Evolutionary conservation across 1,140 invertebrate genomes (phyloP), one percentile per base, ranked within the genome.

Genomic region (Neuroterus valhalla): DNA sequence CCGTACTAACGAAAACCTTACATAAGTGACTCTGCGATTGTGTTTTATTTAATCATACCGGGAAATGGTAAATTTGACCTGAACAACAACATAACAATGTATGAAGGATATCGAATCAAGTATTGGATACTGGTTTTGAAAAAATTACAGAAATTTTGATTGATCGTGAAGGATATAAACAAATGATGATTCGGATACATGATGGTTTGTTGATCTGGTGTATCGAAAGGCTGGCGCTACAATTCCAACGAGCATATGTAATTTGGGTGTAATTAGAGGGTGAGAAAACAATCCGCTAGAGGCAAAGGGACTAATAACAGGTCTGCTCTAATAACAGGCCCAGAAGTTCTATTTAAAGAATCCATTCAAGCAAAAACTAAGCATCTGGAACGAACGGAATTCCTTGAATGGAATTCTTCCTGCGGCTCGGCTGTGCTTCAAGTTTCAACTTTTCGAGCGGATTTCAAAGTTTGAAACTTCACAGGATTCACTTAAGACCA

Each of bases 271-370:
- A 62, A 62, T 62, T 62, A 38, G 55, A 15, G 55, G 55, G 55
- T 62, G 55, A 62, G 55, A 62, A 62, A 62, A 62, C 55, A 62
- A 62, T 62, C 12, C 26, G 55, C 31, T 62, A 15, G 14, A 62
- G 55, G 55, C 31, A 62, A 62, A 62, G 31, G 55, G 55, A 62
- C 55, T 62, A 62, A 62, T 62, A 62, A 31, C 55, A 62, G 55
- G 55, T 62, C 26, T 31, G 26, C 55, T 62, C 55, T 62, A 62
- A 62, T 62, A 62, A 62, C 55, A 62, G 55, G 21, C n/a, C 31
- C 55, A 62, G 26, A 62, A 62, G 31, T 62, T 62, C 55, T 62
- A 62, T 62, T 62, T 62, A 62, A 62, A 62, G 55, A 62, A 62
- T 62, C 55, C 55, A 62, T 62, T 62, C 55, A 62, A 62, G 55